phyloP scores from a whole-genome alignment of 2,113 vertebrate species.

The Macquaria ambigua region DNA sequence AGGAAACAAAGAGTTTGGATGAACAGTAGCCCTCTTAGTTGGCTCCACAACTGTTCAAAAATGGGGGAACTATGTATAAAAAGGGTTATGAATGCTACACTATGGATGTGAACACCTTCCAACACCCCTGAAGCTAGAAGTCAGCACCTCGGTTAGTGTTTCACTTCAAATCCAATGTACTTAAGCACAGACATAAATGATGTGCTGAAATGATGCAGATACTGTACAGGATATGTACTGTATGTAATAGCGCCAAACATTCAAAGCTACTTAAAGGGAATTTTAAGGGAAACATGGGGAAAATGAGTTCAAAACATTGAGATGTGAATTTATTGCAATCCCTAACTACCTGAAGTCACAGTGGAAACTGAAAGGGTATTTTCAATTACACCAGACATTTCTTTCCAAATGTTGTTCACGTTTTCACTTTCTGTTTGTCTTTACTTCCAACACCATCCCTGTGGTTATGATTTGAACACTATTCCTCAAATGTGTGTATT shows the following conservation, averaged over 20 bases:
- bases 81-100: not conserved
- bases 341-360: not conserved
- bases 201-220: not conserved
- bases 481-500: too few species aligned
- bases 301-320: not conserved
- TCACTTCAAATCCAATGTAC: not conserved
- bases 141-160: not conserved
- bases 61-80: not conserved
- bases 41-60: too few species aligned
- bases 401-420: not conserved
- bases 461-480: too few species aligned
- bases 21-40: not conserved
- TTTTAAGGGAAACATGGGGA: not conserved
- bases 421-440: not conserved
- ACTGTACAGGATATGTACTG: not conserved
- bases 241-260: not conserved
- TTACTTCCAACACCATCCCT: not conserved
- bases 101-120: not conserved
- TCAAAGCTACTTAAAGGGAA: not conserved
- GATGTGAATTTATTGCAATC: not conserved
- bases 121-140: not conserved
- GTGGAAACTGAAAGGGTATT: not conserved
- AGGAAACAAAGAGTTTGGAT: not conserved
- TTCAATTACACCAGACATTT: not conserved
- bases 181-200: not conserved